These are phyloP conservation scores for Scaptodrosophila latifasciaeformis DNA, from an alignment of 2,888 invertebrate genomes.

Conservation along the genomic window DNA sequence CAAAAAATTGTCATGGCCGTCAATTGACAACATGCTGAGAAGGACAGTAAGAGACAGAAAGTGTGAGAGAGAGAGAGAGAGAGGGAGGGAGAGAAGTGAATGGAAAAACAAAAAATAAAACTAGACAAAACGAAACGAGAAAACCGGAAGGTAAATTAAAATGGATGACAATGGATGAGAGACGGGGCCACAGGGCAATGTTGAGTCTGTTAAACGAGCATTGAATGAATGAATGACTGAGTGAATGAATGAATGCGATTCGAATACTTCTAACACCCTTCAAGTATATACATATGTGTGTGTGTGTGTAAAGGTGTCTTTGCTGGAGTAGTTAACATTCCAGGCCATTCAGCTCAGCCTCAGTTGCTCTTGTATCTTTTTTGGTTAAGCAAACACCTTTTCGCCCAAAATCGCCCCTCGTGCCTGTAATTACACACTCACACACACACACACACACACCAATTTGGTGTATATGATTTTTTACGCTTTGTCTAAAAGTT, in stretches of 20 bases:
- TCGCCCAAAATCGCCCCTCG: conserved; percentile 28
- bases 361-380: conserved; percentile 27
- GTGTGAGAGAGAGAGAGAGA: neutral
- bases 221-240: conserved; percentile 46
- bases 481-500: conserved; percentile 35
- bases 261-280: too few relatives aligned
- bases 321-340: conserved; percentile 32
- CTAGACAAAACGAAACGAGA: conserved; percentile 28
- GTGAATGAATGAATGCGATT: conserved; percentile 11
- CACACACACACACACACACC: too few relatives aligned
- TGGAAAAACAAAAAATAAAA: neutral
- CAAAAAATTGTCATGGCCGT: conserved; percentile 64
- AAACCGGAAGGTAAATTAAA: conserved; percentile 67
- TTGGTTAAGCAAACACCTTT: conserved; percentile 58
- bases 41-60: neutral
- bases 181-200: conserved; percentile 34
- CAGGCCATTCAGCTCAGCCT: conserved; percentile 22
- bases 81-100: neutral
- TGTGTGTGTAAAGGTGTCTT: conserved; percentile 30
- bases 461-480: conserved; percentile 34
- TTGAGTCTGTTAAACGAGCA: conserved; percentile 62
- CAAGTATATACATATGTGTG: conserved; percentile 9
- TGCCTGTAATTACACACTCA: neutral
- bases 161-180: conserved; percentile 64
- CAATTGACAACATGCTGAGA: conserved; percentile 54